Conservation (phyloP, 2,797 vertebrate genomes). For the Muraenolepis orangiensis region DNA sequence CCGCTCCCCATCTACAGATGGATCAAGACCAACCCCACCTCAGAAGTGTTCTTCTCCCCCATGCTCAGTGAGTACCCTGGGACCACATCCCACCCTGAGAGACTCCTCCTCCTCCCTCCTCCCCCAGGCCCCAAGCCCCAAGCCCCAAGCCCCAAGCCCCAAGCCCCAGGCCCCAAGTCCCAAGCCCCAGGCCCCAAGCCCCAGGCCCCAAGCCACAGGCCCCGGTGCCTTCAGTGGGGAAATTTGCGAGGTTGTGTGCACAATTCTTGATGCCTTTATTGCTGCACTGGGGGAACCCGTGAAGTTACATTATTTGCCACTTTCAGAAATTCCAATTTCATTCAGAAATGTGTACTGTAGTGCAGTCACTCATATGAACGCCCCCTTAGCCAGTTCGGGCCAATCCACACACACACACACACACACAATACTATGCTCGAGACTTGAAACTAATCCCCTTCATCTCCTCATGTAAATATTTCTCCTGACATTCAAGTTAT, state of each 20-base stretch:
- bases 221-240: too few relatives aligned
- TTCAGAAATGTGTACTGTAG: too few relatives aligned
- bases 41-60: conserved; percentile 69
- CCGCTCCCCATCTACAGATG: conserved; percentile 78
- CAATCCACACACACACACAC: too few relatives aligned
- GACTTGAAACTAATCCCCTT: background rate
- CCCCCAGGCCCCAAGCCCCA: background rate
- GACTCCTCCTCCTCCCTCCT: too few relatives aligned
- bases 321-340: too few relatives aligned
- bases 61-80: conserved; percentile 69
- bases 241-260: too few relatives aligned
- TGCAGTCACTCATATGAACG: background rate
- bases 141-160: background rate
- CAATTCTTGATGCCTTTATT: too few relatives aligned
- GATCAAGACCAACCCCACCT: conserved; percentile 68
- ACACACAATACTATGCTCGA: background rate
- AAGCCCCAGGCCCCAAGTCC: too few relatives aligned
- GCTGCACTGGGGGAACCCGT: too few relatives aligned
- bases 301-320: background rate
- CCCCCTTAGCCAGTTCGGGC: background rate
- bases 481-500: background rate
- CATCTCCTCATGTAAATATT: background rate
- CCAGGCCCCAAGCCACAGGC: too few relatives aligned
- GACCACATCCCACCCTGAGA: background rate
- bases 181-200: too few relatives aligned